Evolutionary conservation across 1,140 invertebrate genomes (phyloP).

Genomic region (Pygmarrhopalites habei): DNA sequence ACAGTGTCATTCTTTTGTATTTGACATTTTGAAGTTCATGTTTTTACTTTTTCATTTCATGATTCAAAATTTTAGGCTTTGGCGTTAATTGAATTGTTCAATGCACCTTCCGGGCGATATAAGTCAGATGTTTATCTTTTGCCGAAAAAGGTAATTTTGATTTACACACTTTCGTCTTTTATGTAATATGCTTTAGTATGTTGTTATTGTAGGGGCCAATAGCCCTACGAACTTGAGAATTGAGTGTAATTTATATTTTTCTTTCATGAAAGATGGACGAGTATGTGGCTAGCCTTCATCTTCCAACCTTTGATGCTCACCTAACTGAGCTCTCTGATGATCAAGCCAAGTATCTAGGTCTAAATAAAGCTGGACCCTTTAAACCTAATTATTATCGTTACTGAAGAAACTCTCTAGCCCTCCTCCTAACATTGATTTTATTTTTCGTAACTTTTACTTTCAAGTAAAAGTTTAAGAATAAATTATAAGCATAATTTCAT

Average conservation of each 20-base stretch:
- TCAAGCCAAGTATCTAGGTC: conserved; percentile 94
- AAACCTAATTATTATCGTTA: conserved; percentile 95
- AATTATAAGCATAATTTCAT: too few relatives aligned
- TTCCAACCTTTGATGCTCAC: conserved; percentile 94
- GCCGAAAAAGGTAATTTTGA: conserved; percentile 79
- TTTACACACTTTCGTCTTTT: neutral
- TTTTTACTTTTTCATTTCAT: too few relatives aligned
- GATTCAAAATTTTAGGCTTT: too few relatives aligned
- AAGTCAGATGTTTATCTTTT: conserved; percentile 95
- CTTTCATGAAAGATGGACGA: conserved; percentile 59
- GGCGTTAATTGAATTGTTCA: conserved; percentile 92
- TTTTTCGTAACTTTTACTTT: too few relatives aligned
- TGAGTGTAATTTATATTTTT: neutral
- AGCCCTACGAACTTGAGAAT: too few relatives aligned
- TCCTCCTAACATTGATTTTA: too few relatives aligned
- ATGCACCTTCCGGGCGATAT: conserved; percentile 86
- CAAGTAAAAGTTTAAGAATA: too few relatives aligned
- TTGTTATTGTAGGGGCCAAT: too few relatives aligned
- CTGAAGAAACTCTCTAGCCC: too few relatives aligned
- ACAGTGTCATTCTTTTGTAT: too few relatives aligned
- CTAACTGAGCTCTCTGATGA: conserved; percentile 92
- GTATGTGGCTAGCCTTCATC: conserved; percentile 90
- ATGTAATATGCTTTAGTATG: too few relatives aligned
- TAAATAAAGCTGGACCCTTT: conserved; percentile 80
- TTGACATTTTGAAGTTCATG: too few relatives aligned